phyloP scores from a whole-genome alignment of 1,140 invertebrate genomes.

The Microplitis mediator region DNA sequence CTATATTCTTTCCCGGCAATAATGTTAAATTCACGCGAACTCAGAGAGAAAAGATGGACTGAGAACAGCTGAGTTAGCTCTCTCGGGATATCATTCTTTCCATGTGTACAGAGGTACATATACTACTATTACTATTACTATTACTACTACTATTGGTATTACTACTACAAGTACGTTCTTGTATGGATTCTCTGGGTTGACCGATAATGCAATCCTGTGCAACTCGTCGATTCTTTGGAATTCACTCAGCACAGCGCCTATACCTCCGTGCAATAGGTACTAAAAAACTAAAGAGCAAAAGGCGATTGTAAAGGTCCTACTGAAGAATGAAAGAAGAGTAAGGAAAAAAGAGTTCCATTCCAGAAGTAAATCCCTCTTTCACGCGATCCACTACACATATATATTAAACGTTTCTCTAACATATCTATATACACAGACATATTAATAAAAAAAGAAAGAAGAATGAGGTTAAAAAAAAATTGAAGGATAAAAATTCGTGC shows the following conservation, averaged over 20 bases:
- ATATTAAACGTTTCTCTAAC: too few relatives aligned
- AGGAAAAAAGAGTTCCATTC: not conserved
- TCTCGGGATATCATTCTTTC: not conserved
- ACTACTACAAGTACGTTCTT: too few relatives aligned
- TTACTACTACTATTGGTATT: too few relatives aligned
- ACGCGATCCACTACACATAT: not conserved
- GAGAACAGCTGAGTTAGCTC: not conserved
- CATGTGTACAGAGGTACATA: not conserved
- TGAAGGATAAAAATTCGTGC: too few relatives aligned
- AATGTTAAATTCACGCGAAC: too few relatives aligned
- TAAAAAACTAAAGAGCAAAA: not conserved
- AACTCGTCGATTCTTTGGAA: not conserved
- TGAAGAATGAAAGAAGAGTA: not conserved
- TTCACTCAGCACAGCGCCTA: not conserved
- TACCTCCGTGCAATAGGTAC: not conserved
- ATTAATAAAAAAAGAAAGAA: too few relatives aligned
- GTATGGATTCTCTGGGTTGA: not conserved
- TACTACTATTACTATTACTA: too few relatives aligned
- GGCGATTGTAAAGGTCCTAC: not conserved
- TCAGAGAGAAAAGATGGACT: too few relatives aligned
- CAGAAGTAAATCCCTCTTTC: not conserved
- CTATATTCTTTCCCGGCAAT: too few relatives aligned
- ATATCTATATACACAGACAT: too few relatives aligned
- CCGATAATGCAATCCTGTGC: conserved; percentile 6
- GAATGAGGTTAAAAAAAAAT: too few relatives aligned